phyloP scores from a whole-genome alignment of 35 echinoderm and acorn worm species.

The Heliocidaris tuberculata region DNA sequence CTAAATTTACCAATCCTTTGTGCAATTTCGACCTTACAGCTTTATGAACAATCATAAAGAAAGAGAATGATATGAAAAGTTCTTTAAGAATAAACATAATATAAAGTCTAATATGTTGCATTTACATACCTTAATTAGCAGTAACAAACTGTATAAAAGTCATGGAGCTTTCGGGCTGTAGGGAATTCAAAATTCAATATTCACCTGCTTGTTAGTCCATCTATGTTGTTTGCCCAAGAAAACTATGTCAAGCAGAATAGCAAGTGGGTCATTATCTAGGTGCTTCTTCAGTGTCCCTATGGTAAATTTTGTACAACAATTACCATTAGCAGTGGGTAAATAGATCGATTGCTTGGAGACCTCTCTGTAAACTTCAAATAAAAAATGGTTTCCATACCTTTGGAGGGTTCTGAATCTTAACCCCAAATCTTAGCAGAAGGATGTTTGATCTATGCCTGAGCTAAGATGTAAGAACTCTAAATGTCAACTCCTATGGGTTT shows the following conservation, averaged over 20 bases:
- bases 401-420: neutral
- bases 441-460: neutral
- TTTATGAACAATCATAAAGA: neutral
- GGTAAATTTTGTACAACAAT: conserved; percentile 7
- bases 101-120: no score
- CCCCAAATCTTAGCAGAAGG: neutral
- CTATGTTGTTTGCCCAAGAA: neutral
- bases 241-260: conserved; percentile 7
- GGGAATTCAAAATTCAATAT: neutral
- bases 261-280: neutral
- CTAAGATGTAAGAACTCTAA: neutral
- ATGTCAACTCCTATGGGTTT: neutral
- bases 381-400: neutral
- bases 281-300: neutral
- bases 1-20: no score
- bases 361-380: neutral
- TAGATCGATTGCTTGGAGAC: conserved; percentile 23
- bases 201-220: neutral
- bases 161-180: no score
- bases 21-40: neutral
- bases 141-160: no score
- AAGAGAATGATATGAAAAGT: neutral
- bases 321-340: conserved; percentile 34
- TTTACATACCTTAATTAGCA: no score
- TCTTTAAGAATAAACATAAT: no score